These are phyloP conservation scores for Drosophila takahashii DNA, from an alignment of 1,140 invertebrate genomes.

Conservation along the genomic window DNA sequence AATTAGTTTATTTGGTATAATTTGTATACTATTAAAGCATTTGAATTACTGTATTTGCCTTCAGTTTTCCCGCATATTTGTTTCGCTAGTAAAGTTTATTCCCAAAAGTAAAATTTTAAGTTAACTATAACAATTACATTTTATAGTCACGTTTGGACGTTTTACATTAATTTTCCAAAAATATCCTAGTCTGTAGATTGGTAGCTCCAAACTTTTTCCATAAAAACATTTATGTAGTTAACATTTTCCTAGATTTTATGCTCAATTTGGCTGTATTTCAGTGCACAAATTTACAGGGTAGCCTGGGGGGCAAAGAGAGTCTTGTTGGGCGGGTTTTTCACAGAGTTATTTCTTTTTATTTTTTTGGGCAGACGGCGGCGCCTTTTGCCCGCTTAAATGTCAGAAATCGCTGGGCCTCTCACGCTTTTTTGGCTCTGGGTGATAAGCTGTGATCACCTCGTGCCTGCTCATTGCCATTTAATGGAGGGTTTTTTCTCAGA, in stretches of 20 bases:
- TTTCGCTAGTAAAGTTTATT: neutral
- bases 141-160: neutral
- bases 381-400: slow-evolving; percentile 75
- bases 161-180: neutral
- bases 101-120: too few species aligned
- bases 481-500: slow-evolving; percentile 7
- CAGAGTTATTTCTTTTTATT: slow-evolving; percentile 5
- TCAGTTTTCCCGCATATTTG: neutral
- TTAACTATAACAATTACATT: neutral
- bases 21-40: too few species aligned
- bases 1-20: too few species aligned
- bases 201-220: neutral
- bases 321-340: slow-evolving; percentile 20
- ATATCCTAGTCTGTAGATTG: neutral
- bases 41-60: too few species aligned
- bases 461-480: slow-evolving; percentile 68
- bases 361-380: slow-evolving; percentile 59
- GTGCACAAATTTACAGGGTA: slow-evolving; percentile 10
- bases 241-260: neutral
- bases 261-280: slow-evolving; percentile 7
- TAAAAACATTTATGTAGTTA: neutral
- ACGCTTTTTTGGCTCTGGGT: slow-evolving; percentile 32
- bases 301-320: slow-evolving; percentile 9
- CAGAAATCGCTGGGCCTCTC: slow-evolving; percentile 63
- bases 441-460: slow-evolving; percentile 62